These are phyloP conservation scores for Scaptomyza flava DNA, from an alignment of 2,888 invertebrate genomes.

Conservation along the genomic window DNA sequence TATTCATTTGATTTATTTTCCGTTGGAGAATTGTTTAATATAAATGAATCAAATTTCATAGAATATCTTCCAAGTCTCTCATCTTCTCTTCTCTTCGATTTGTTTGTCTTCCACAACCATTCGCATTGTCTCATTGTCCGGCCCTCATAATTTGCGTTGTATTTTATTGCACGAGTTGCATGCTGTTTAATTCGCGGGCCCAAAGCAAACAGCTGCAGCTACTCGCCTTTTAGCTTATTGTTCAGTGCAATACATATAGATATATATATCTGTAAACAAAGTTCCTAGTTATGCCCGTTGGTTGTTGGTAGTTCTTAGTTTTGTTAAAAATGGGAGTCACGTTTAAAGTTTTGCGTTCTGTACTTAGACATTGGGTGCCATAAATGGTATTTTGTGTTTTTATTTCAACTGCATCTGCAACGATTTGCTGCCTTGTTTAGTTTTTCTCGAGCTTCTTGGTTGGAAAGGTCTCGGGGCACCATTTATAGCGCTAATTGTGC, in stretches of 20 bases:
- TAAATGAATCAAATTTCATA: background rate
- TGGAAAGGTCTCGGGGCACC: conserved; percentile 46
- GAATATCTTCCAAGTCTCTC: conserved; percentile 17
- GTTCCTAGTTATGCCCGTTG: background rate
- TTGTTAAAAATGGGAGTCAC: conserved; percentile 72
- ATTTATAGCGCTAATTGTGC: conserved; percentile 76
- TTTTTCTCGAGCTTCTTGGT: conserved; percentile 5
- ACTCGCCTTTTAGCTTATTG: conserved; percentile 25
- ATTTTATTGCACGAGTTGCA: conserved; percentile 66
- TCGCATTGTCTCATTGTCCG: conserved; percentile 35
- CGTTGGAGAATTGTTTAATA: too few relatives aligned
- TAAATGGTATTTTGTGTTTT: conserved; percentile 58
- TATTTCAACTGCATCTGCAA: conserved; percentile 18
- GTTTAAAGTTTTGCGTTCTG: conserved; percentile 68
- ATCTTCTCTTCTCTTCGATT: background rate
- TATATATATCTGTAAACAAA: background rate
- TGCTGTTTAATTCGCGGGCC: conserved; percentile 65
- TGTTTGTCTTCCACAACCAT: conserved; percentile 2
- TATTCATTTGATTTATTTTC: too few relatives aligned
- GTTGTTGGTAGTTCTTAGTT: conserved; percentile 16
- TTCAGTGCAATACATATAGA: conserved; percentile 21
- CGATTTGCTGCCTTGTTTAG: background rate
- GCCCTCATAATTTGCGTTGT: conserved; percentile 76
- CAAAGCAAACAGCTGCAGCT: background rate
- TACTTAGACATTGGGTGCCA: conserved; percentile 51